phyloP scores from a whole-genome alignment of 37 sponge, comb jelly and placozoan genomes.

The Spongilla lacustris region DNA sequence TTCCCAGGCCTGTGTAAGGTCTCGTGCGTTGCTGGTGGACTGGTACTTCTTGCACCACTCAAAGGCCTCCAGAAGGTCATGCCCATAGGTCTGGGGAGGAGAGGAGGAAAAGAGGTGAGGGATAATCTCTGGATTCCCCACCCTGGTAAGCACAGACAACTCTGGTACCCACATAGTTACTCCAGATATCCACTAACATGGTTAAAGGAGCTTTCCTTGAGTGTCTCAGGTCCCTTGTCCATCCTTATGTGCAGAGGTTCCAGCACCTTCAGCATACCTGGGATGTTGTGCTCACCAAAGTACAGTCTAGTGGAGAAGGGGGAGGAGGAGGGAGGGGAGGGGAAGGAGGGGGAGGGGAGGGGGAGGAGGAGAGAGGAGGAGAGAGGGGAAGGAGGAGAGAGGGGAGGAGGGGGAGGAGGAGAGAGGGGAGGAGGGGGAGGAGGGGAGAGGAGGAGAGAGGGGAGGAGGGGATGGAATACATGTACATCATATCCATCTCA shows the following conservation, averaged over 20 bases:
- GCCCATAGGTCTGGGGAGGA: conserved; percentile 87
- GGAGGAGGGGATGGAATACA: no score
- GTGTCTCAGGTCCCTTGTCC: conserved; percentile 87
- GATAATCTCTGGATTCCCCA: no score
- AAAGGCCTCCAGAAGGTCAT: conserved; percentile 94
- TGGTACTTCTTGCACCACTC: conserved; percentile 96
- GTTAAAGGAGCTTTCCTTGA: conserved; percentile 89
- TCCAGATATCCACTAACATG: conserved; percentile 47
- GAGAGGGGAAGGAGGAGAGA: no score
- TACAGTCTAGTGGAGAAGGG: conserved; percentile 52
- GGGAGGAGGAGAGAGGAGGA: no score
- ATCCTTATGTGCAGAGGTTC: conserved; percentile 89
- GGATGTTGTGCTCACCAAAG: conserved; percentile 93
- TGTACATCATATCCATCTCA: no score
- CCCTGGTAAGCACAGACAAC: background rate
- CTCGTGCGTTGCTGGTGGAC: conserved; percentile 71
- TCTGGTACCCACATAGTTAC: background rate
- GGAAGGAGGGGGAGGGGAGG: no score
- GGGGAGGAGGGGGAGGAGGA: no score
- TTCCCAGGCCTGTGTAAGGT: conserved; percentile 97
- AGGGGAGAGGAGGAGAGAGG: no score
- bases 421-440: no score
- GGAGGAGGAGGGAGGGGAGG: background rate
- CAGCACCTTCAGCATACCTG: conserved; percentile 90
- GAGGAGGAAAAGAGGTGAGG: background rate